Evolutionary conservation across 2,113 vertebrate genomes (phyloP), one percentile per base, ranked within the genome.

Genomic region (Gnathonemus echidnorhynchus): DNA sequence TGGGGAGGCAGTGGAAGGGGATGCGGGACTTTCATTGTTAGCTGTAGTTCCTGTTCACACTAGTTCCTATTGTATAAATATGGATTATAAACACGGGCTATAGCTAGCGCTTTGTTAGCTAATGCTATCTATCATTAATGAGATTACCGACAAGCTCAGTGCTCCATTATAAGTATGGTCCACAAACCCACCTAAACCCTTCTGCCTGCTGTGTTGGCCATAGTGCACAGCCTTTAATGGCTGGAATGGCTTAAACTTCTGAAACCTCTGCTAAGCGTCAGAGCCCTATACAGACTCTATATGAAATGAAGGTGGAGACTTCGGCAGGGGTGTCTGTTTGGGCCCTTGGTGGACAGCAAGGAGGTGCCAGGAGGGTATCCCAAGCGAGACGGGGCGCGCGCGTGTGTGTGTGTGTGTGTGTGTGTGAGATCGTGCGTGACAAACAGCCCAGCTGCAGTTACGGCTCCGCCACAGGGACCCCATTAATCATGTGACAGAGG

Each of bases 401-500:
- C 27, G 39, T 39, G 39, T 39, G 39, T 48, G 80, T 39, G 15
- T 24, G 19, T 86, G 83, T 48, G 6, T 9, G 45, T 80, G 74
- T 19, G 74, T 66, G 58, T 66, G 62, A 13, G 39, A 13, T 1
- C 19, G 49, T 53, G 21, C 17, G 27, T 56, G 27, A 19, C 27
- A 35, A 15, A 87, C 50, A 56, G 48, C 50, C 27, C 27, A 56
- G 86, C 86, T 53, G 86, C 86, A 87, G 86, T 53, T 49, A 87
- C 50, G n/a, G 31, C 2, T 6, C 31, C n/a, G 31, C 48, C n/a
- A 53, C 31, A 8, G 49, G 15, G 86, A 53, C n/a, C 27, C 86
- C 31, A 87, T 87, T 87, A 31, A 87, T 87, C 86, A 56, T 87
- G 86, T 87, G 45, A 87, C 50, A 31, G 48, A 87, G 50, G 86